Evolutionary conservation across 2,113 vertebrate species (phyloP), one percentile per base, ranked within the genome.

Genomic region (Melospiza melodia): DNA sequence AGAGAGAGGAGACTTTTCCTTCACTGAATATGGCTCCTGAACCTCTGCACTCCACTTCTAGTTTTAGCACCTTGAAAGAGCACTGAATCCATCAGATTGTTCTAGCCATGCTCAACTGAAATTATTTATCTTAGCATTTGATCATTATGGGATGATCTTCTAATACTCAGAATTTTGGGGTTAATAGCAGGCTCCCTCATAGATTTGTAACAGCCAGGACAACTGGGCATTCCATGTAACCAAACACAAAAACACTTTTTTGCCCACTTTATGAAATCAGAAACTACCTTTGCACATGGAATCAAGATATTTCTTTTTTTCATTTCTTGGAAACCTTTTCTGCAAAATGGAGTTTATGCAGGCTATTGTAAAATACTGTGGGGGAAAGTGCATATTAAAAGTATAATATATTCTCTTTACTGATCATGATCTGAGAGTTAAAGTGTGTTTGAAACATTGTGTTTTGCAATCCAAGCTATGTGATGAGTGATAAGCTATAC

Each of bases 401-500:
- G 52, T 55, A 67, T 67, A 91, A 93, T 92, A 90, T 48, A 91
- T 90, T 94, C 91, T 86, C 84, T 77, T 93, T 52, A 90, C 85
- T 90, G 68, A 95, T 94, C 90, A 81, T 30, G 80, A 94, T 95
- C 88, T 86, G 94, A 96, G 85, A 88, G 75, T 75, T 95, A 37
- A 88, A 94, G 76, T 65, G 72, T 84, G 90, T 67, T 86, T 86
- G 90, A 92, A 96, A 94, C 49, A 58, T 27, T 67, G 75, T 71
- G 82, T 96, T 95, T 96, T 91, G 92, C 94, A 96, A 96, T 84
- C 79, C 85, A 61, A 71, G 41, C 76, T 94, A 77, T 37, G 88
- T 46, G 93, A 88, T 93, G 92, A 97, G 94, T 92, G 95, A 94
- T 95, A 96, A 95, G 73, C 82, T 84, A 84, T 49, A 96, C 2